Percentiles rank a stretch among this genome's conserved stretches.
Evolutionary conservation across 1,140 invertebrate species (phyloP).

Genomic region (Caenorhabditis latens): DNA sequence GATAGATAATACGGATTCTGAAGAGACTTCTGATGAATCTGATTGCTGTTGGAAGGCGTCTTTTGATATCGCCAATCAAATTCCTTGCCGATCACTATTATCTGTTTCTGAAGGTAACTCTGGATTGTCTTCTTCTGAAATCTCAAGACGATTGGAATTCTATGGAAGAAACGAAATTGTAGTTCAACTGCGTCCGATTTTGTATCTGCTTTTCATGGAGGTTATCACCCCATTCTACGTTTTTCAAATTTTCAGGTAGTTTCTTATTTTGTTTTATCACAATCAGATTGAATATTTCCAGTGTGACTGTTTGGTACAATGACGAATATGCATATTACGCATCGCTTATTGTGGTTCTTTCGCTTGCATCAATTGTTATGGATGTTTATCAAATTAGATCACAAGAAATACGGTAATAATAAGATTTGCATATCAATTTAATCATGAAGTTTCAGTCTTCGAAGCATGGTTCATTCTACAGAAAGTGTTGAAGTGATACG

Average conservation of each 20-base stretch:
- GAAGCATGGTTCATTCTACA: conserved; percentile 77
- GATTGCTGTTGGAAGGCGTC: conserved; percentile 44
- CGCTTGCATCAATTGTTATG: conserved; percentile 86
- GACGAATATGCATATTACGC: conserved; percentile 85
- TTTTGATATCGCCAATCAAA: conserved; percentile 27
- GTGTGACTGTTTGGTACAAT: conserved; percentile 77
- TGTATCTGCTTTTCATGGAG: conserved; percentile 77
- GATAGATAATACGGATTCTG: conserved; percentile 5
- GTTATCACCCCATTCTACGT: conserved; percentile 92
- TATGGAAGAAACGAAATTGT: conserved; percentile 76
- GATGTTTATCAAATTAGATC: conserved; percentile 79
- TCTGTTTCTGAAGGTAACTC: conserved; percentile 13
- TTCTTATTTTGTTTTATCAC: conserved; percentile 80
- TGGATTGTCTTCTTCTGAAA: conserved; percentile 52
- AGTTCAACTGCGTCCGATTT: conserved; percentile 76
- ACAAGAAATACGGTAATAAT: conserved; percentile 81
- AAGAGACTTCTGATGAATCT: not conserved
- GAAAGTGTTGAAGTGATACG: conserved; percentile 71
- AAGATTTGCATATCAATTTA: not conserved
- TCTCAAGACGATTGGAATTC: conserved; percentile 63
- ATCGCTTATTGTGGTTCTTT: conserved; percentile 88
- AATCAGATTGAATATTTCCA: conserved; percentile 63
- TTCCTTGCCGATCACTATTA: conserved; percentile 14
- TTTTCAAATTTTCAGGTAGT: conserved; percentile 87
- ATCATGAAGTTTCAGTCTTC: conserved; percentile 41